A percentile compares a stretch with the other conserved stretches of the same genome.
These are phyloP conservation scores for Atethmia centrago DNA, from an alignment of 2,888 invertebrate genomes.

Conservation along the genomic window DNA sequence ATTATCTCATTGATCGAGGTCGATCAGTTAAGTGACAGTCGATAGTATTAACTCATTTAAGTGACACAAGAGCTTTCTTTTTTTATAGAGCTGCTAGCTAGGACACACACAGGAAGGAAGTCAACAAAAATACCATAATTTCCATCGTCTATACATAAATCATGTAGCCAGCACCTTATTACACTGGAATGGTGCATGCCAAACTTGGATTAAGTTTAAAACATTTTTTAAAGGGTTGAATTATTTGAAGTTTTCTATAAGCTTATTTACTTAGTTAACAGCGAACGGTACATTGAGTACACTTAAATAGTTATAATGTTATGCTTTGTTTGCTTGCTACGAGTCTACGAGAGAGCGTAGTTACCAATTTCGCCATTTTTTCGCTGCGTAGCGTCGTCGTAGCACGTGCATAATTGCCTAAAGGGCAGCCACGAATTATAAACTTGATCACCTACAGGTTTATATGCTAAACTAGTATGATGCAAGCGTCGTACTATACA, in stretches of 20 bases:
- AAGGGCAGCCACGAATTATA: neutral
- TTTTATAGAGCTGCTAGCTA: constrained; percentile 25
- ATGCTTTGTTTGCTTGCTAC: constrained; percentile 35
- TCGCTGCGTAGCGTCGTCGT: constrained; percentile 29
- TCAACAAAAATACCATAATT: constrained; percentile 18
- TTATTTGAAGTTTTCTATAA: neutral
- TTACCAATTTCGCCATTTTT: constrained; percentile 8
- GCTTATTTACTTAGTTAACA: constrained; percentile 8
- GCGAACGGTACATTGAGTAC: neutral
- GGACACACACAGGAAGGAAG: constrained; percentile 36
- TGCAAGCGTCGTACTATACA: constrained; percentile 11
- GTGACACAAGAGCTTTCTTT: constrained; percentile 59
- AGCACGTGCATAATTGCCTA: constrained; percentile 10
- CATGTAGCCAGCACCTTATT: neutral
- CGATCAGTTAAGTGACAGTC: constrained; percentile 58
- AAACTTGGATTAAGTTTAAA: constrained; percentile 5
- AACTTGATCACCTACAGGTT: constrained; percentile 6
- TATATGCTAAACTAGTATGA: neutral
- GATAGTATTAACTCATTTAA: constrained; percentile 52
- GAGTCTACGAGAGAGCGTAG: constrained; percentile 36
- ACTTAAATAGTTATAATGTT: neutral
- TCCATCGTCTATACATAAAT: constrained; percentile 21
- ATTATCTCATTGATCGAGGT: constrained; percentile 50
- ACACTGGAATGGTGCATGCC: neutral
- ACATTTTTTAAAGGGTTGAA: neutral